Evolutionary conservation across 2,113 vertebrate genomes (phyloP).

Genomic region (Halcyon malimbica): DNA sequence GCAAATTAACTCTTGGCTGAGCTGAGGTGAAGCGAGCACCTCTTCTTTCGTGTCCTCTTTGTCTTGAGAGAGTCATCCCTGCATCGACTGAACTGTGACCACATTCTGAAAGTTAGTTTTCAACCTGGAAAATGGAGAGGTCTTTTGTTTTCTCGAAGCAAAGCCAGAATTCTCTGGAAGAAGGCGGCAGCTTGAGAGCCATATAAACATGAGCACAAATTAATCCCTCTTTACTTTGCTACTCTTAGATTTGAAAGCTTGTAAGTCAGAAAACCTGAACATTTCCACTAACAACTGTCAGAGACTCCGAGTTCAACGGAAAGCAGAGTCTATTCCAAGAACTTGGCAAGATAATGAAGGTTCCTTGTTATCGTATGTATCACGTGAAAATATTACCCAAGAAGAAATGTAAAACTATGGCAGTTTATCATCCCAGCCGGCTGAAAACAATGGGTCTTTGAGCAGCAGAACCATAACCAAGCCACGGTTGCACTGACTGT

Average conservation of each 20-base stretch:
- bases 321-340: conserved; percentile 36
- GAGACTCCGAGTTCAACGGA: neutral
- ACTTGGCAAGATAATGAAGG: conserved; percentile 49
- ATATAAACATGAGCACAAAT: conserved; percentile 27
- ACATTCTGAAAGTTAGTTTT: neutral
- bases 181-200: neutral
- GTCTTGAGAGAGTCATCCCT: neutral
- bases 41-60: neutral
- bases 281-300: conserved; percentile 1
- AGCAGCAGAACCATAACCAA: neutral
- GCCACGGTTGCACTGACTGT: neutral
- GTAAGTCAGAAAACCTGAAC: conserved; percentile 19
- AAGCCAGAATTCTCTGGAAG: conserved; percentile 24
- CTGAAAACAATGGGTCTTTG: conserved; percentile 6
- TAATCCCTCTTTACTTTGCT: conserved; percentile 9
- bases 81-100: neutral
- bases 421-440: conserved; percentile 30
- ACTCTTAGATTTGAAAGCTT: neutral
- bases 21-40: neutral
- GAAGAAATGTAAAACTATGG: conserved; percentile 31
- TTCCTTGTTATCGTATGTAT: conserved; percentile 28
- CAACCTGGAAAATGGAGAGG: neutral
- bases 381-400: conserved; percentile 51
- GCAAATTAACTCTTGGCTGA: neutral
- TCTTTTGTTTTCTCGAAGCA: neutral